A percentile compares a stretch with the other conserved stretches of the same genome.
These are phyloP conservation scores for Heliconius erato DNA, from an alignment of 2,888 invertebrate species.

Conservation along the genomic window DNA sequence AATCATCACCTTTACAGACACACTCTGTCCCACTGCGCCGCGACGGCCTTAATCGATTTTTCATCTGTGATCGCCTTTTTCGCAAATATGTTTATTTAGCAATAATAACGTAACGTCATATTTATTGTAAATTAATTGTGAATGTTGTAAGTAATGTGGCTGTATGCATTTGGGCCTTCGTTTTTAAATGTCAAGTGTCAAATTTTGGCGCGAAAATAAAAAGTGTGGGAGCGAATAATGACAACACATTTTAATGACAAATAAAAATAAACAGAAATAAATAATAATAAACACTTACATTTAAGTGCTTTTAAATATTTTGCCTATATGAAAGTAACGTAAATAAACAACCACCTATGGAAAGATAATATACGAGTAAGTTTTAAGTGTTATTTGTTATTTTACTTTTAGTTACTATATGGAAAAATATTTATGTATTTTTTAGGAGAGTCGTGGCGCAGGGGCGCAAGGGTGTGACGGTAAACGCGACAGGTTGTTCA, in stretches of 20 bases:
- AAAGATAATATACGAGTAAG: neutral
- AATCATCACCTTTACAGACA: neutral
- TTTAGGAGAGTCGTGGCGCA: too few relatives aligned
- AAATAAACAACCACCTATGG: neutral
- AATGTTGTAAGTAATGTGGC: slow-evolving; percentile 4
- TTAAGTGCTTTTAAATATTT: neutral
- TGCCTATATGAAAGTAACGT: neutral
- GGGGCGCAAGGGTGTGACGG: too few relatives aligned
- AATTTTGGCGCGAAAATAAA: slow-evolving; percentile 16
- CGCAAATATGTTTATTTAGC: neutral
- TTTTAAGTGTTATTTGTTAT: neutral
- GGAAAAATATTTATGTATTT: neutral
- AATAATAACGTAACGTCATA: neutral
- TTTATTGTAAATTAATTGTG: slow-evolving; percentile 11
- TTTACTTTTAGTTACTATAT: neutral
- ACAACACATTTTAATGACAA: neutral
- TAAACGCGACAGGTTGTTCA: too few relatives aligned
- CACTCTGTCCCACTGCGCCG: neutral
- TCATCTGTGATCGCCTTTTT: neutral
- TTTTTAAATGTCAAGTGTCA: slow-evolving; percentile 17
- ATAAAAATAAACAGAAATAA: slow-evolving; percentile 6
- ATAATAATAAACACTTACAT: neutral
- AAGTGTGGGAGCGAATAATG: neutral
- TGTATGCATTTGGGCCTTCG: slow-evolving; percentile 14
- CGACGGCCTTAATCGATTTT: neutral